These are phyloP conservation scores for Apamea monoglypha DNA, from an alignment of 2,888 invertebrate genomes.

Conservation along the genomic window DNA sequence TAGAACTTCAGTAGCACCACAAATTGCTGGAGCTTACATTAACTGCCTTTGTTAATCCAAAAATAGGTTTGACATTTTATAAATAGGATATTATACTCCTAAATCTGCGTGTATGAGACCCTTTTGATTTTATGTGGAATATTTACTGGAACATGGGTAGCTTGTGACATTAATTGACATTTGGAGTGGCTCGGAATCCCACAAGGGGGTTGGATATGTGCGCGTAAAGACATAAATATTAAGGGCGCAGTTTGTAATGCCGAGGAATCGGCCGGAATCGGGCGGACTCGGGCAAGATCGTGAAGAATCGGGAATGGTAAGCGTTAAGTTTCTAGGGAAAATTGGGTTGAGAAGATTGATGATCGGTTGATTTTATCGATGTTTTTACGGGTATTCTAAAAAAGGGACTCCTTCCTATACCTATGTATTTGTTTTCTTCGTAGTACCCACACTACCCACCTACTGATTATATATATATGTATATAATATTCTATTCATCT, in stretches of 20 bases:
- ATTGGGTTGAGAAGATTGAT: constrained; percentile 53
- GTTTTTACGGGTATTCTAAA: constrained; percentile 22
- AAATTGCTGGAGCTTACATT: constrained; percentile 50
- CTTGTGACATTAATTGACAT: constrained; percentile 73
- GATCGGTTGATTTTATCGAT: constrained; percentile 34
- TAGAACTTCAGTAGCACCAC: constrained; percentile 36
- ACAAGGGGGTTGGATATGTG: constrained; percentile 62
- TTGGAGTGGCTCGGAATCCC: constrained; percentile 64
- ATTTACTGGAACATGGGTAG: constrained; percentile 62
- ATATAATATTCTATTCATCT: too few relatives aligned
- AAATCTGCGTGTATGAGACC: constrained; percentile 60
- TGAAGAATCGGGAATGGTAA: constrained; percentile 14
- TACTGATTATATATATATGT: not conserved
- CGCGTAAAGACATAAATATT: constrained; percentile 57
- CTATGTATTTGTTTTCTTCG: not conserved
- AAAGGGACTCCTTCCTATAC: not conserved
- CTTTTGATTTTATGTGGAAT: constrained; percentile 58
- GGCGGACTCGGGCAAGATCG: constrained; percentile 22
- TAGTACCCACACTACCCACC: not conserved
- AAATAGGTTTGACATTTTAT: constrained; percentile 60
- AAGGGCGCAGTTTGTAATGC: constrained; percentile 56
- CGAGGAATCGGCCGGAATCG: constrained; percentile 26
- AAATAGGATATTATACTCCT: constrained; percentile 60
- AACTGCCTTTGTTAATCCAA: constrained; percentile 55
- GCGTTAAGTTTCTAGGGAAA: constrained; percentile 43